phyloP scores from a whole-genome alignment of 2,113 vertebrate genomes.

The Tenebrosternarchus preto region DNA sequence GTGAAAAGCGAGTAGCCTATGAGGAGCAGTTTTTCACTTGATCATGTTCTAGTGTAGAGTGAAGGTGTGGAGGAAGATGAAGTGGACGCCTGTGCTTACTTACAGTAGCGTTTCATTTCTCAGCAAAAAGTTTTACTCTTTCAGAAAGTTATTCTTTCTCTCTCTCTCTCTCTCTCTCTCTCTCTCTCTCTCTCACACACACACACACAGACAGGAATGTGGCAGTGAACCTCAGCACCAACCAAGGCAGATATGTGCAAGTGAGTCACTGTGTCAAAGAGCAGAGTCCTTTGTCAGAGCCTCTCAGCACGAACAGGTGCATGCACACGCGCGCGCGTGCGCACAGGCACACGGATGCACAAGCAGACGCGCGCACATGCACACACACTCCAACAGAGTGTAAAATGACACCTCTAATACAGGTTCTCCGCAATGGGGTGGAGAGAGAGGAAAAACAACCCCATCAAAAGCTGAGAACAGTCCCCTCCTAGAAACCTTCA shows the following conservation, averaged over 20 bases:
- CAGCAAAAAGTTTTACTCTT: not conserved
- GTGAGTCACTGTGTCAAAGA: slow-evolving; percentile 38
- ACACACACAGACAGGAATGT: not conserved
- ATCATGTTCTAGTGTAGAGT: no score
- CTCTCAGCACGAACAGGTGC: not conserved
- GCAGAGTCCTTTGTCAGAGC: slow-evolving; percentile 9
- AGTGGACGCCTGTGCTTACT: no score
- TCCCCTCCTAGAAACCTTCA: not conserved
- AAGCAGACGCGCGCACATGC: not conserved
- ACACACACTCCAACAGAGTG: not conserved
- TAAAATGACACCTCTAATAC: slow-evolving; percentile 7
- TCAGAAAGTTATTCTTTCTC: not conserved
- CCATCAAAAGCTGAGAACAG: not conserved
- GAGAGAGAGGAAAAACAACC: slow-evolving; percentile 5
- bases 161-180: not conserved
- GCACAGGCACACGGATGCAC: not conserved
- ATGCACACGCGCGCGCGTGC: not conserved
- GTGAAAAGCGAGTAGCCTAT: no score
- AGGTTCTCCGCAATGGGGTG: not conserved
- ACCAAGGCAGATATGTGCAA: slow-evolving; percentile 10
- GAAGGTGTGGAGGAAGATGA: no score
- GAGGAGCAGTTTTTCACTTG: no score
- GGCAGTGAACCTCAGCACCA: not conserved
- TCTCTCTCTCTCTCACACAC: slow-evolving; percentile 5
- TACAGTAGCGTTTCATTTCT: not conserved